Evolutionary conservation across 2,113 vertebrate species (phyloP).

Genomic region (Suricata suricatta): DNA sequence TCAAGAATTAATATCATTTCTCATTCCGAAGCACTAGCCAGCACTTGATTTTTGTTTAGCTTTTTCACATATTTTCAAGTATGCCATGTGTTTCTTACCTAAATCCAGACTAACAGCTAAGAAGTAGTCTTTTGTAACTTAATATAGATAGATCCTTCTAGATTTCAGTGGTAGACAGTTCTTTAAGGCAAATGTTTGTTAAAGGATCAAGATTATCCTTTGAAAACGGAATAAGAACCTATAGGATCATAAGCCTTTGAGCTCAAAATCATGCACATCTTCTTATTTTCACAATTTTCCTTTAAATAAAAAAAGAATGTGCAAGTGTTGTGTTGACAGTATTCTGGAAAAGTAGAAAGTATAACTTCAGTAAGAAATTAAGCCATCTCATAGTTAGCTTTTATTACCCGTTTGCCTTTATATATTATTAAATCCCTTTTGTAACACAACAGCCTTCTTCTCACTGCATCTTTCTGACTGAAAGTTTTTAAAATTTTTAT

Average conservation of each 20-base stretch:
- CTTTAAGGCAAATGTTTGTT: slow-evolving; percentile 35
- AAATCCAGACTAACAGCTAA: not conserved
- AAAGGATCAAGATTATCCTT: slow-evolving; percentile 61
- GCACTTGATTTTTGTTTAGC: not conserved
- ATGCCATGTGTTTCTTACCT: not conserved
- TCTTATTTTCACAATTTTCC: not conserved
- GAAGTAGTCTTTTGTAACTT: slow-evolving; percentile 2
- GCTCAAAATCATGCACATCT: not conserved
- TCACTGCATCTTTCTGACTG: not conserved
- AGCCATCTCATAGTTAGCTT: not conserved
- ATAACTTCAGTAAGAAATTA: not conserved
- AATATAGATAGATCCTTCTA: not conserved
- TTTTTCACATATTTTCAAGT: slow-evolving; percentile 38
- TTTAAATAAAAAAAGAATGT: not conserved
- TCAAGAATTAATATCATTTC: slow-evolving; percentile 15
- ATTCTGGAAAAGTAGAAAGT: slow-evolving; percentile 11
- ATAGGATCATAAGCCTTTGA: slow-evolving; percentile 45
- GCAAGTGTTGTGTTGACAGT: not conserved
- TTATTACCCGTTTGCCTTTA: not conserved
- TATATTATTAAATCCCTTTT: not conserved
- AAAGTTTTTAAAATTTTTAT: not conserved
- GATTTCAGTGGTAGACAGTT: not conserved
- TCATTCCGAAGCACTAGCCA: not conserved
- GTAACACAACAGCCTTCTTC: not conserved
- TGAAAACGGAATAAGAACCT: not conserved